phyloP scores from a whole-genome alignment of 2,113 vertebrate genomes.

The Engraulis encrasicolus region DNA sequence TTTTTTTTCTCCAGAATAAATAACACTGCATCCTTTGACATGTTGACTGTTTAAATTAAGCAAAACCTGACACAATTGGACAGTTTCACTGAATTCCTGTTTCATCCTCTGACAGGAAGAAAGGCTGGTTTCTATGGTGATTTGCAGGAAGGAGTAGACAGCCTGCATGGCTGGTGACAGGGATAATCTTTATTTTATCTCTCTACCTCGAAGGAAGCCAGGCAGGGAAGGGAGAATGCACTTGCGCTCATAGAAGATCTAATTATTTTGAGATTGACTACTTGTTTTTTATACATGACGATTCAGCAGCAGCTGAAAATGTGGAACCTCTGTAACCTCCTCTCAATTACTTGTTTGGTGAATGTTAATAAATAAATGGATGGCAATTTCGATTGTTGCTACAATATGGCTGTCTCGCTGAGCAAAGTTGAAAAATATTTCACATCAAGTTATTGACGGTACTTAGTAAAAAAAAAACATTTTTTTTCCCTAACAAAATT shows the following conservation, averaged over 20 bases:
- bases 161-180: constrained; percentile 11
- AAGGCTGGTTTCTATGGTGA: constrained; percentile 30
- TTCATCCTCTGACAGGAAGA: constrained; percentile 40
- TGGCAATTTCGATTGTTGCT: constrained; percentile 8
- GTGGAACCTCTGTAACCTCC: not conserved
- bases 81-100: constrained; percentile 32
- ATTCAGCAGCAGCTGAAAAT: not conserved
- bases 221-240: not conserved
- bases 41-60: constrained; percentile 45
- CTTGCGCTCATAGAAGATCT: not conserved
- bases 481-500: not conserved
- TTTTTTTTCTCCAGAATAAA: not conserved
- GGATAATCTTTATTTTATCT: constrained; percentile 15
- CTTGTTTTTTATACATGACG: not conserved
- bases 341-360: not conserved
- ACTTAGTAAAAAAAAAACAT: not conserved
- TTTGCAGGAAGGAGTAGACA: constrained; percentile 9
- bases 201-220: not conserved
- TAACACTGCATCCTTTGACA: constrained; percentile 22
- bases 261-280: not conserved
- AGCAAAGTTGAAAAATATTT: constrained; percentile 2
- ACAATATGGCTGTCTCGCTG: not conserved
- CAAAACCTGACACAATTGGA: constrained; percentile 42
- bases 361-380: not conserved
- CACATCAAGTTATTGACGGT: not conserved